A percentile compares a stretch with the other conserved stretches of the same genome.
Evolutionary conservation across 1,140 invertebrate genomes (phyloP).

Genomic region (Mycetomoellerius zeteki): DNA sequence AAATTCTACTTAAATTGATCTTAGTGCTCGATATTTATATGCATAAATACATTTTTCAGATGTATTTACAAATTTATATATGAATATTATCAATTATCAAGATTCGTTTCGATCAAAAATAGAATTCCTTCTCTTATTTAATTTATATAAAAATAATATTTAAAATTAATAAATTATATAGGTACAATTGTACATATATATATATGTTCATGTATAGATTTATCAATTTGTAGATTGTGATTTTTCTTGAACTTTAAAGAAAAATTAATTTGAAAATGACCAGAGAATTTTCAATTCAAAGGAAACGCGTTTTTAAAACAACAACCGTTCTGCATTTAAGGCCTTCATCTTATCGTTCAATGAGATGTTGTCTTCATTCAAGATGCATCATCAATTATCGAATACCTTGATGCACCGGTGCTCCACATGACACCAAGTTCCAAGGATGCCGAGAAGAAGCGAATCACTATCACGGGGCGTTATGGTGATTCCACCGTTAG

Average conservation of each 20-base stretch:
- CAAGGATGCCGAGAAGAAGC: slow-evolving; percentile 40
- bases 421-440: slow-evolving; percentile 39
- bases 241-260: no score
- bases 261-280: background rate
- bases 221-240: background rate
- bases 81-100: no score
- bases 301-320: background rate
- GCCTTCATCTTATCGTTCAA: background rate
- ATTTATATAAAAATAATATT: no score
- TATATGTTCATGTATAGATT: no score
- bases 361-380: slow-evolving; percentile 27
- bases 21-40: no score
- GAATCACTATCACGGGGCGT: slow-evolving; percentile 62
- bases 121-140: no score
- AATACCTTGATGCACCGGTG: slow-evolving; percentile 3
- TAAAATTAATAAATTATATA: background rate
- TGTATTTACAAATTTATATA: no score
- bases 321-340: no score
- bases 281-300: background rate
- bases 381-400: slow-evolving; percentile 21
- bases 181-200: no score
- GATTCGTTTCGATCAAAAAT: no score
- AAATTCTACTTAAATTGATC: no score
- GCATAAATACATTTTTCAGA: no score
- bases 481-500: slow-evolving; percentile 72